Evolutionary conservation across 1,140 invertebrate species (phyloP).

Genomic region (Drosophila littoralis): DNA sequence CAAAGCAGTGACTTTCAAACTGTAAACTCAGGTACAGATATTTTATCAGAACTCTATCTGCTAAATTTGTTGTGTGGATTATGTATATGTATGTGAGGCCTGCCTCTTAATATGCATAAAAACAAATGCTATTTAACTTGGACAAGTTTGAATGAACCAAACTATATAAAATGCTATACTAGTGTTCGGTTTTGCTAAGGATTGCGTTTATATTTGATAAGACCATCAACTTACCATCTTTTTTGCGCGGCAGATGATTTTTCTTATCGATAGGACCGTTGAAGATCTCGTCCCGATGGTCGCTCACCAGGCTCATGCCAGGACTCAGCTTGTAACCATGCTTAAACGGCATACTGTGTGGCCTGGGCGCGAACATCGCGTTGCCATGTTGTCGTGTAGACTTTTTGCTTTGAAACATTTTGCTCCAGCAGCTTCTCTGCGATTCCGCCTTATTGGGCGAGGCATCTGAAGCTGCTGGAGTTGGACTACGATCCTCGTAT

Average conservation of each 20-base stretch:
- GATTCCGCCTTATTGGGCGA: neutral
- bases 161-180: too few species aligned
- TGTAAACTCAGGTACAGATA: too few species aligned
- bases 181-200: too few species aligned
- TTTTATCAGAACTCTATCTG: too few species aligned
- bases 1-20: too few species aligned
- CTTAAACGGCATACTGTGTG: neutral
- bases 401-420: conserved; percentile 1
- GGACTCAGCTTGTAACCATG: neutral
- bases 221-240: conserved; percentile 2
- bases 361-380: neutral
- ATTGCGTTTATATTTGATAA: neutral
- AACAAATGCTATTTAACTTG: too few species aligned
- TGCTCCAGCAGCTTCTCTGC: conserved; percentile 3
- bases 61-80: too few species aligned
- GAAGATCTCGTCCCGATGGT: neutral
- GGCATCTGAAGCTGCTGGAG: neutral
- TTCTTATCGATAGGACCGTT: neutral
- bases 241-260: conserved; percentile 9
- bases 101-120: too few species aligned
- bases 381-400: neutral
- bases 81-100: too few species aligned
- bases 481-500: neutral
- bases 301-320: conserved; percentile 14
- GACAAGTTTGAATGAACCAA: too few species aligned